Conservation (phyloP, 2,888 invertebrate species). For the Sepiola atlantica region DNA sequence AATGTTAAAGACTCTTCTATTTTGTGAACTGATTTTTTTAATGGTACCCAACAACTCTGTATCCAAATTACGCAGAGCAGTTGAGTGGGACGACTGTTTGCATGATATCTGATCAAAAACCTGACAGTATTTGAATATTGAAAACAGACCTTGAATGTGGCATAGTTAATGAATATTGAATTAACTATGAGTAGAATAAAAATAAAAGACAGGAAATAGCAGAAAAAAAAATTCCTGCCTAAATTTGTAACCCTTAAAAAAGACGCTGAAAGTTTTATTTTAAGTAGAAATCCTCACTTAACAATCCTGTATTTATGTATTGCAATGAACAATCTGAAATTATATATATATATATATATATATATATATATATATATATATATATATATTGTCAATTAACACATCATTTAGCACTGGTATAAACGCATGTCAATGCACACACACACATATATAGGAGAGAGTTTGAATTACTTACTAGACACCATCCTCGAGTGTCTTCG, state of each 20-base stretch:
- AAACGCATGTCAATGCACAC: background rate
- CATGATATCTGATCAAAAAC: background rate
- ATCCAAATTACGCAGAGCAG: background rate
- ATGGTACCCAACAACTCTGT: background rate
- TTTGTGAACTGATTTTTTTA: too few relatives aligned
- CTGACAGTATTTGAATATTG: background rate
- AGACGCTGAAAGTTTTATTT: background rate
- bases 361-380: too few relatives aligned
- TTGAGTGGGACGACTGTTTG: background rate
- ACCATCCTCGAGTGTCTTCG: too few relatives aligned
- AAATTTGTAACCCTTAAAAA: background rate
- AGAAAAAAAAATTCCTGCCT: background rate
- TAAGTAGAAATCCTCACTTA: conserved; percentile 12
- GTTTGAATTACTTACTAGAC: too few relatives aligned
- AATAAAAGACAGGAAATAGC: background rate
- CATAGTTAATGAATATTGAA: conserved; percentile 32
- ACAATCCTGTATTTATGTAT: background rate
- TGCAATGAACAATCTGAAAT: conserved; percentile 15
- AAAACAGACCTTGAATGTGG: background rate
- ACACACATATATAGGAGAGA: background rate
- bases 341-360: too few relatives aligned
- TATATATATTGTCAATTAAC: background rate
- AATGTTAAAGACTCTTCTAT: too few relatives aligned
- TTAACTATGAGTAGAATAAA: background rate
- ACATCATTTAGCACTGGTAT: background rate